Evolutionary conservation across 2,113 vertebrate genomes (phyloP).

Genomic region (Rhombomys opimus): DNA sequence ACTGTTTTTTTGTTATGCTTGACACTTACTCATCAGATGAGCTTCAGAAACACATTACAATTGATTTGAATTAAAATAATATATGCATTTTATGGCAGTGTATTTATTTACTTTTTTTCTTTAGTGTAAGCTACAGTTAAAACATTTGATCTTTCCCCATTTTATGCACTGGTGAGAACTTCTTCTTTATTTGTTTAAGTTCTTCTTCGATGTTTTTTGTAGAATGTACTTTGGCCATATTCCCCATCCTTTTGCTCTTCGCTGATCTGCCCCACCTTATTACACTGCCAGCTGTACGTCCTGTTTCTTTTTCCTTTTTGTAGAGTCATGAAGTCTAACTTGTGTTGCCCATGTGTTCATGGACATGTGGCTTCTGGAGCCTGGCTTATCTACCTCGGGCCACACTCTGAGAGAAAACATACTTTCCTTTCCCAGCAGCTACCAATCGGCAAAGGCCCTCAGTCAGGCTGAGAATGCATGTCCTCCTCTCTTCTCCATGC

Average conservation of each 20-base stretch:
- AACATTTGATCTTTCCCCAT: neutral
- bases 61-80: constrained; percentile 30
- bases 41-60: neutral
- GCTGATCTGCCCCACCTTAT: neutral
- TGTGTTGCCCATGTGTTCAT: neutral
- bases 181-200: neutral
- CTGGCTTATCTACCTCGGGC: neutral
- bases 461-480: neutral
- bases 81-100: neutral
- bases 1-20: neutral
- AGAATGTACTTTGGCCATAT: neutral
- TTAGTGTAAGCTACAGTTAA: neutral
- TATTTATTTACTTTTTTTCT: too few species aligned
- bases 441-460: neutral
- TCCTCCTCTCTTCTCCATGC: neutral
- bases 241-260: neutral
- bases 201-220: neutral
- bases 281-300: accelerated
- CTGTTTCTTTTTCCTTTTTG: neutral
- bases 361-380: neutral
- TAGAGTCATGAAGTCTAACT: neutral
- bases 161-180: neutral
- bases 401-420: neutral
- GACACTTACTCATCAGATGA: neutral
- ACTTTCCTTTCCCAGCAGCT: too few species aligned